phyloP scores from a whole-genome alignment of 2,797 vertebrate genomes.

The Hypotaenidia okinawae region DNA sequence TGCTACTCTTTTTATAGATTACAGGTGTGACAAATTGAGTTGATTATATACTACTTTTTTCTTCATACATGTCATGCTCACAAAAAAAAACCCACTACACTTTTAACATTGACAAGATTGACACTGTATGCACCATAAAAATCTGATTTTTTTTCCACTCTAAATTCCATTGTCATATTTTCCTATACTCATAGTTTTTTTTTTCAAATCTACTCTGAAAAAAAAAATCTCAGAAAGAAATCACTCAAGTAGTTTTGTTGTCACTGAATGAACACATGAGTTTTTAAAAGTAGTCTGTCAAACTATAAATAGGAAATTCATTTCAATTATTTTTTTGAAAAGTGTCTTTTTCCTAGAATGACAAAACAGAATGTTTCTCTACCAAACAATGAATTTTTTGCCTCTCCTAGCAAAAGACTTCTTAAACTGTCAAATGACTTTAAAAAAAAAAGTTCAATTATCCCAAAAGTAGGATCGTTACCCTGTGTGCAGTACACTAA shows the following conservation, averaged over 20 bases:
- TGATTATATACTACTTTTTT: neutral
- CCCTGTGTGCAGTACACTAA: too few species aligned
- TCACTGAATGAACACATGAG: neutral
- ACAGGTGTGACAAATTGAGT: neutral
- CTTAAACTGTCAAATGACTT: neutral
- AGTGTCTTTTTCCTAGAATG: neutral
- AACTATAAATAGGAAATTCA: neutral
- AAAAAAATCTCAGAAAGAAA: neutral
- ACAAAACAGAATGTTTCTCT: neutral
- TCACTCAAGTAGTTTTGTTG: neutral
- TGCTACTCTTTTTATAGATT: neutral
- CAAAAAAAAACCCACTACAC: neutral
- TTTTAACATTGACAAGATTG: neutral
- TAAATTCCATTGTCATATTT: neutral
- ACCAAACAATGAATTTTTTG: neutral
- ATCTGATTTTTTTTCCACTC: neutral
- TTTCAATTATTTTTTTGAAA: neutral
- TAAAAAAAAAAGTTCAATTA: neutral
- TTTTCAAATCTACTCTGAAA: neutral
- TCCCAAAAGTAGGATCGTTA: too few species aligned
- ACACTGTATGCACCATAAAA: neutral
- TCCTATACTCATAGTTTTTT: fast-evolving
- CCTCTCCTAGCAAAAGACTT: neutral
- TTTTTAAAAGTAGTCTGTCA: neutral
- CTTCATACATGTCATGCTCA: neutral